These are phyloP conservation scores for Epinotia ramella DNA, from an alignment of 2,888 invertebrate species.

Conservation along the genomic window DNA sequence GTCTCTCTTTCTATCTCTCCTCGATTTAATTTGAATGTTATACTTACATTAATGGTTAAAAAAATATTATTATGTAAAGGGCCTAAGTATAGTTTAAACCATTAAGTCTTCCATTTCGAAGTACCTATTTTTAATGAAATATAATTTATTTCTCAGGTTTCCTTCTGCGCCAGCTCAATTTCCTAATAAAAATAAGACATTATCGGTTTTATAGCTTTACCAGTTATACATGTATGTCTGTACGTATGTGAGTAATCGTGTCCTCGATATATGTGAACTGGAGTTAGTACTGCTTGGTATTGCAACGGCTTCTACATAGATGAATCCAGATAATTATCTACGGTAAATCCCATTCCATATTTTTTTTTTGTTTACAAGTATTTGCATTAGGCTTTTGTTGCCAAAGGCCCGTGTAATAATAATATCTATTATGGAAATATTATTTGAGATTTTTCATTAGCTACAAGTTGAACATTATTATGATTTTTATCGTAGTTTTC, in stretches of 20 bases:
- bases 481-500: not conserved
- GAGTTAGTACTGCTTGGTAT: conserved; percentile 36
- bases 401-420: not conserved
- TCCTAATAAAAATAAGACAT: conserved; percentile 57
- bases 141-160: conserved; percentile 65
- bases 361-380: too few species aligned
- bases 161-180: conserved; percentile 75
- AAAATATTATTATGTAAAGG: conserved; percentile 62
- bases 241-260: conserved; percentile 31
- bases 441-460: not conserved
- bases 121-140: conserved; percentile 67
- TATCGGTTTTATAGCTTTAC: conserved; percentile 43
- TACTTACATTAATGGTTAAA: conserved; percentile 63
- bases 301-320: not conserved
- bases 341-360: not conserved
- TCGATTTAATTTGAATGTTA: conserved; percentile 62
- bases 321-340: not conserved
- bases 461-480: not conserved
- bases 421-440: not conserved
- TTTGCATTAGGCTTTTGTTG: not conserved
- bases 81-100: conserved; percentile 49
- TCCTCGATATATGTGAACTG: conserved; percentile 32
- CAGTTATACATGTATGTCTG: conserved; percentile 26
- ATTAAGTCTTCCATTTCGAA: conserved; percentile 82
- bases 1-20: conserved; percentile 57